Percentiles rank a stretch among this genome's conserved stretches.
Conservation (phyloP, 2,113 vertebrate genomes). For the Takifugu bimaculatus region DNA sequence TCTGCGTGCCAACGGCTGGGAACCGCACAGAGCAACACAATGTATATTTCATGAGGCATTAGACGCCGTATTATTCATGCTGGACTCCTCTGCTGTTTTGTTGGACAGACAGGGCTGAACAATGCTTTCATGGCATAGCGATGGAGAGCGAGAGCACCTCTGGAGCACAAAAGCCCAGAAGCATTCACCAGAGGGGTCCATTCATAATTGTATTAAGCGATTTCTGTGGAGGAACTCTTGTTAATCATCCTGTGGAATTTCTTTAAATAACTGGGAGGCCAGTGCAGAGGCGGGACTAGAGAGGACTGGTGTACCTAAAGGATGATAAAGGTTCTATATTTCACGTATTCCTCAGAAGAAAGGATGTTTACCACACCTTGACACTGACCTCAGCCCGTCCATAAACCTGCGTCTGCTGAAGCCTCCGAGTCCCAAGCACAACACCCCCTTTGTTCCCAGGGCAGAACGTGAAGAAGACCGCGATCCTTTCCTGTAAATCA, state of each 20-base stretch:
- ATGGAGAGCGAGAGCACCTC: constrained; percentile 40
- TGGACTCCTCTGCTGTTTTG: constrained; percentile 42
- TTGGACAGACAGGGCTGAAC: constrained; percentile 44
- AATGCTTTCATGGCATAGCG: constrained; percentile 39
- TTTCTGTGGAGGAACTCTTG: constrained; percentile 55
- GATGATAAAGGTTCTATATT: constrained; percentile 18
- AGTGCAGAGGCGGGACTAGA: background rate
- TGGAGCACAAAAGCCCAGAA: constrained; percentile 32
- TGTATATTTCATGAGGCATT: constrained; percentile 69
- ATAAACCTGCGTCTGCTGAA: constrained; percentile 47
- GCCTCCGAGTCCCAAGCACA: constrained; percentile 51
- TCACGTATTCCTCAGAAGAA: too few relatives aligned
- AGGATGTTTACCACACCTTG: constrained; percentile 19
- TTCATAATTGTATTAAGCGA: constrained; percentile 49
- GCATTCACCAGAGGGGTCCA: constrained; percentile 31
- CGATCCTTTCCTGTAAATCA: constrained; percentile 61
- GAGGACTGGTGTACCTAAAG: constrained; percentile 24
- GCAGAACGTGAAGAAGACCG: constrained; percentile 44
- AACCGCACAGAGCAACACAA: constrained; percentile 17
- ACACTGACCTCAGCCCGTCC: constrained; percentile 38
- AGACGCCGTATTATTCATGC: constrained; percentile 56
- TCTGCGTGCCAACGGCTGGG: constrained; percentile 28
- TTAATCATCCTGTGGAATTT: constrained; percentile 43
- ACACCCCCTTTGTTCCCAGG: constrained; percentile 66
- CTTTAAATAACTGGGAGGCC: constrained; percentile 22